phyloP scores from a whole-genome alignment of 2,888 invertebrate genomes.

The Lithosia quadra region DNA sequence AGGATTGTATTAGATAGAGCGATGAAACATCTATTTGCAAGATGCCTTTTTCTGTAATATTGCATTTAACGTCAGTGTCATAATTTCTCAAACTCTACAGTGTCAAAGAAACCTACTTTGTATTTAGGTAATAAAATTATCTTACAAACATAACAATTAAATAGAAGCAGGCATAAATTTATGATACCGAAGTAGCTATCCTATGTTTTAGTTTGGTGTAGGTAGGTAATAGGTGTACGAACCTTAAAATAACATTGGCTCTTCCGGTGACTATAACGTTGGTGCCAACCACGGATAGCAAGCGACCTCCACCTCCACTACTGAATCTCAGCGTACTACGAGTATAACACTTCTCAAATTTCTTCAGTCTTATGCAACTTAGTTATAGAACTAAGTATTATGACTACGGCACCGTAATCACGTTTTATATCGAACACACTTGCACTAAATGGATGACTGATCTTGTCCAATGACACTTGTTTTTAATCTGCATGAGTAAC shows the following conservation, averaged over 20 bases:
- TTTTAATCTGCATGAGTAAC: conserved; percentile 62
- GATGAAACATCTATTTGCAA: not conserved
- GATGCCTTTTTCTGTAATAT: conserved; percentile 9
- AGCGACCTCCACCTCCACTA: conserved; percentile 55
- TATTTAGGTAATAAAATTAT: conserved; percentile 13
- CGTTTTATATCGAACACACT: conserved; percentile 65
- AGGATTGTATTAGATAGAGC: conserved; percentile 1
- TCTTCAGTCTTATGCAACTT: conserved; percentile 52
- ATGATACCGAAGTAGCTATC: conserved; percentile 24
- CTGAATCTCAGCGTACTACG: conserved; percentile 37
- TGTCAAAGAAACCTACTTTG: conserved; percentile 11
- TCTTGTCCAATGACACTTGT: conserved; percentile 73
- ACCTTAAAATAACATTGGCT: conserved; percentile 85
- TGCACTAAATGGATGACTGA: conserved; percentile 76
- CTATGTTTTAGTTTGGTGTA: conserved; percentile 51
- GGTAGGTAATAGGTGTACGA: conserved; percentile 55
- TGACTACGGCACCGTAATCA: conserved; percentile 54
- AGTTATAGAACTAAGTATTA: conserved; percentile 52
- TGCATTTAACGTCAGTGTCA: conserved; percentile 44
- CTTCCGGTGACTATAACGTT: conserved; percentile 74
- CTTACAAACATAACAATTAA: conserved; percentile 24
- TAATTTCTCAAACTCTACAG: conserved; percentile 41
- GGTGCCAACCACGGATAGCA: conserved; percentile 71
- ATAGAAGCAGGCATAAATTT: not conserved
- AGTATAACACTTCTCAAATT: conserved; percentile 49